A percentile compares a stretch with the other conserved stretches of the same genome.
Conservation (phyloP, 1,140 invertebrate genomes). For the Caenorhabditis briggsae region DNA sequence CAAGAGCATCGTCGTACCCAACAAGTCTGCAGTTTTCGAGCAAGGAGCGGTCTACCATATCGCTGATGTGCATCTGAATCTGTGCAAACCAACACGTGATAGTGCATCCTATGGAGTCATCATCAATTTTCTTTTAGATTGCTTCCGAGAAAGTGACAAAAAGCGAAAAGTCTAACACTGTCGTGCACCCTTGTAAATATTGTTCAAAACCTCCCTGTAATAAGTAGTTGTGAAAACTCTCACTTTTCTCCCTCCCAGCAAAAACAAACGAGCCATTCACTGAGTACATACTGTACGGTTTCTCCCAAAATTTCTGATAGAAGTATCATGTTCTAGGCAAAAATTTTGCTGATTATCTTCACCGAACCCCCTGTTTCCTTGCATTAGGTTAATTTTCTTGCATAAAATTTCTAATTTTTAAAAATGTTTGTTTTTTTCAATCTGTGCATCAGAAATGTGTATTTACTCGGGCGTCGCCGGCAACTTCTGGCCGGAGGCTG, state of each 20-base stretch:
- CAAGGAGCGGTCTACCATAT: conserved; percentile 65
- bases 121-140: conserved; percentile 60
- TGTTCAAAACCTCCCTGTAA: neutral
- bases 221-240: neutral
- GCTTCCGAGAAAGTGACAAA: conserved; percentile 54
- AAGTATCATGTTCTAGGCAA: conserved; percentile 33
- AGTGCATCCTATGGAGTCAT: conserved; percentile 60
- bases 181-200: neutral
- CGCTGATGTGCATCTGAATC: conserved; percentile 65
- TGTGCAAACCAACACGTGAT: conserved; percentile 64
- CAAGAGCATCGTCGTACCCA: conserved; percentile 64
- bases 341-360: neutral
- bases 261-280: neutral
- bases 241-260: neutral
- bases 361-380: neutral
- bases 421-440: too few relatives aligned
- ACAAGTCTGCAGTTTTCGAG: conserved; percentile 56
- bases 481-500: too few relatives aligned
- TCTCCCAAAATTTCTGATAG: neutral
- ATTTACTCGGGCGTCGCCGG: too few relatives aligned
- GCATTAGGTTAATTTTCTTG: neutral
- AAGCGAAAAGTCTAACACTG: neutral
- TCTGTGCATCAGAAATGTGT: too few relatives aligned
- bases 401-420: conserved; percentile 14
- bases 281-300: neutral